Percentiles rank a stretch among this genome's conserved stretches.
Conservation (phyloP, 2,113 vertebrate species). For the Phoxinus phoxinus region DNA sequence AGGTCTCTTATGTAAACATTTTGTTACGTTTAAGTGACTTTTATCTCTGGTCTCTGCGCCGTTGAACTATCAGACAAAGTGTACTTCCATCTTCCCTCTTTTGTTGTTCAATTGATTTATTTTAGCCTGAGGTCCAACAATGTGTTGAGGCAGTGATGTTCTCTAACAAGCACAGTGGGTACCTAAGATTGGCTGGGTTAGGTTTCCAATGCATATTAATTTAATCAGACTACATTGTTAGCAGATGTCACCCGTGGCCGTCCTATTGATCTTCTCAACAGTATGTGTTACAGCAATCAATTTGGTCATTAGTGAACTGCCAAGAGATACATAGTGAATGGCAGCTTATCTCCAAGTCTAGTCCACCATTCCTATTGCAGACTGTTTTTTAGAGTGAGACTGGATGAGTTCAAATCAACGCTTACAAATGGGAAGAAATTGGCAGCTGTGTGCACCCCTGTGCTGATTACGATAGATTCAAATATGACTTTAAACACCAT, state of each 20-base stretch:
- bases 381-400: not conserved
- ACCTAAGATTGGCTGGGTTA: constrained; percentile 57
- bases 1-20: constrained; percentile 3
- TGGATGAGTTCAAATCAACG: not conserved
- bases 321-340: constrained; percentile 58
- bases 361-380: not conserved
- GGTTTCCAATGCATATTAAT: constrained; percentile 69
- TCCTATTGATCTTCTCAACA: constrained; percentile 70
- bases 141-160: constrained; percentile 51
- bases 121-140: constrained; percentile 43
- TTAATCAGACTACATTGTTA: constrained; percentile 74
- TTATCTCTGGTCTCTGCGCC: not conserved
- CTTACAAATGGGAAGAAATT: not conserved
- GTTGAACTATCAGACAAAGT: constrained; percentile 3
- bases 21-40: not conserved
- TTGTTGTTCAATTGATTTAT: constrained; percentile 34
- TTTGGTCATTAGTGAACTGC: constrained; percentile 68
- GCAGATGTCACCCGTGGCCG: constrained; percentile 71
- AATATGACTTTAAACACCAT: constrained; percentile 7
- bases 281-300: constrained; percentile 70
- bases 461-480: constrained; percentile 2
- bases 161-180: constrained; percentile 40
- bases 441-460: not conserved
- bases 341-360: constrained; percentile 62
- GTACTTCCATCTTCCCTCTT: constrained; percentile 13